phyloP scores from a whole-genome alignment of 2,888 invertebrate genomes.

The Odontocerum albicorne region DNA sequence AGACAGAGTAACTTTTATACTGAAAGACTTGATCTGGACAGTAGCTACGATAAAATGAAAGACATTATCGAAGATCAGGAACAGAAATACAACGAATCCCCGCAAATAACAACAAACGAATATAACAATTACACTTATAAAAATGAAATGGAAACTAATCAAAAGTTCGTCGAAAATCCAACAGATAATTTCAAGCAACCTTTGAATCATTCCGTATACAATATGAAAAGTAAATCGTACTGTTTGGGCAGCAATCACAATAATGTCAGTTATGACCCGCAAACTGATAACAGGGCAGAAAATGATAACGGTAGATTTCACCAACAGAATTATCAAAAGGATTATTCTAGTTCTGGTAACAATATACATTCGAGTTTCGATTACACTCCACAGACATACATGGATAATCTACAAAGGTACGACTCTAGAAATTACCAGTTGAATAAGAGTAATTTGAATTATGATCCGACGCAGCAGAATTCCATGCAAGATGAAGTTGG shows the following conservation, averaged over 20 bases:
- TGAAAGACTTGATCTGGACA: conserved; percentile 2
- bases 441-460: conserved; percentile 5
- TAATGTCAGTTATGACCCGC: not conserved
- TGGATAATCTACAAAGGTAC: not conserved
- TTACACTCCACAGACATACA: not conserved
- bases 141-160: conserved; percentile 7
- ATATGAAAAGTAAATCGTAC: conserved; percentile 15
- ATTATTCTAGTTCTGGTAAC: not conserved
- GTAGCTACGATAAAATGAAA: conserved; percentile 4
- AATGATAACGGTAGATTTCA: too few relatives aligned
- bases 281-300: too few relatives aligned
- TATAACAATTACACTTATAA: not conserved
- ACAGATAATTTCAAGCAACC: conserved; percentile 16
- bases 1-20: conserved; percentile 13
- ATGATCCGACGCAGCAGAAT: conserved; percentile 1
- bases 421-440: too few relatives aligned
- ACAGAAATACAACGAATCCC: not conserved
- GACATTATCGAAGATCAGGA: not conserved
- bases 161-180: not conserved
- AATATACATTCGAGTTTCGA: not conserved
- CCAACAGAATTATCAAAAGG: conserved; percentile 7
- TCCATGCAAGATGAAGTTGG: not conserved
- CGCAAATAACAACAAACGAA: conserved; percentile 1
- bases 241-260: conserved; percentile 1
- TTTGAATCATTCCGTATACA: conserved; percentile 8